A percentile compares a stretch with the other conserved stretches of the same genome.
These are phyloP conservation scores for Oreochromis tanganicae DNA, from an alignment of 2,113 vertebrate species.

Conservation along the genomic window DNA sequence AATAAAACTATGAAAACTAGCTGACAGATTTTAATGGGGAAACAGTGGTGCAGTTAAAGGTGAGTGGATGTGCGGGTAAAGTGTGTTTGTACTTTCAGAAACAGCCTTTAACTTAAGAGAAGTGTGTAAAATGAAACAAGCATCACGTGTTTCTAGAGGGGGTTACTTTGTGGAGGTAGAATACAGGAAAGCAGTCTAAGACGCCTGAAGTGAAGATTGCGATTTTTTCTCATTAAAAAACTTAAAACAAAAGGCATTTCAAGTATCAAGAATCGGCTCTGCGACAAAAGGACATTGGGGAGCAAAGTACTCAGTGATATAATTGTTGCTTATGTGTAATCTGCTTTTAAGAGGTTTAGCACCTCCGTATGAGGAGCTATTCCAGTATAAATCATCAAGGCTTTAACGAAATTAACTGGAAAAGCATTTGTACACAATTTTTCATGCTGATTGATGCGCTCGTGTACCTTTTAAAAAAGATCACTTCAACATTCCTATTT, in stretches of 20 bases:
- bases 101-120: not conserved
- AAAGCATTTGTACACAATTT: not conserved
- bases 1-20: not conserved
- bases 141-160: not conserved
- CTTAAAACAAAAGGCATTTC: constrained; percentile 25
- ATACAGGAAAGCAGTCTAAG: constrained; percentile 7
- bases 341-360: constrained; percentile 13
- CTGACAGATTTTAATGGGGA: not conserved
- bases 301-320: constrained; percentile 9
- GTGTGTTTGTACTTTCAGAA: not conserved
- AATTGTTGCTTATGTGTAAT: constrained; percentile 17
- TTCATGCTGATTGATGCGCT: not conserved
- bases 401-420: constrained; percentile 12
- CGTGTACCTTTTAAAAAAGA: not conserved
- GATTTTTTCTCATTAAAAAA: not conserved
- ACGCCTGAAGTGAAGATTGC: constrained; percentile 34
- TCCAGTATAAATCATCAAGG: constrained; percentile 27
- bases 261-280: constrained; percentile 42
- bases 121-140: not conserved
- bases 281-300: not conserved
- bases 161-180: constrained; percentile 24
- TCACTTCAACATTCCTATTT: not conserved
- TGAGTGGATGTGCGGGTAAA: not conserved
- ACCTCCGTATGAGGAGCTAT: not conserved
- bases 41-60: not conserved